Conservation (phyloP, 2,888 invertebrate species). For the Protophormia terraenovae region DNA sequence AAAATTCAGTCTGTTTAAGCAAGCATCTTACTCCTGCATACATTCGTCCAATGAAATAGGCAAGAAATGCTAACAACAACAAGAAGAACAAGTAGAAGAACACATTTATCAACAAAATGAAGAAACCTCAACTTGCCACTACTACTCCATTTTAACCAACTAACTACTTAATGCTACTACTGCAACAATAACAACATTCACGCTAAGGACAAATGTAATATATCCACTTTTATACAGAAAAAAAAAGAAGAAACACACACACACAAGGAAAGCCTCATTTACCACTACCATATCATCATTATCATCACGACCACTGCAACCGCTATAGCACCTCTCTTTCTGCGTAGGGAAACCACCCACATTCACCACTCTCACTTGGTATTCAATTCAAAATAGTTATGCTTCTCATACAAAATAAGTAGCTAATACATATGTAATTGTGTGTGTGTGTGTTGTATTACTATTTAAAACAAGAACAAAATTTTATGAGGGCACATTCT, state of each 20-base stretch:
- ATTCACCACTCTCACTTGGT: not conserved
- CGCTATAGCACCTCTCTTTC: not conserved
- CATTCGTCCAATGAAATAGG: conserved; percentile 22
- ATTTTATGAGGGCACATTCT: too few relatives aligned
- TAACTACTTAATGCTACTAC: conserved; percentile 15
- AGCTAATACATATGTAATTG: too few relatives aligned
- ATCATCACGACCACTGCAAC: conserved; percentile 25
- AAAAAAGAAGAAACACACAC: too few relatives aligned
- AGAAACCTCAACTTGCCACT: conserved; percentile 56
- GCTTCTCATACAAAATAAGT: too few relatives aligned
- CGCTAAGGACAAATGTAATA: conserved; percentile 27
- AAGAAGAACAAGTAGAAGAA: not conserved
- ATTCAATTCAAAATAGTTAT: not conserved
- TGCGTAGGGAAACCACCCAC: not conserved
- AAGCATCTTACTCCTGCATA: not conserved
- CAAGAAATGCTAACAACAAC: not conserved
- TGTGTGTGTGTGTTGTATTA: too few relatives aligned
- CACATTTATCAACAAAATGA: conserved; percentile 58
- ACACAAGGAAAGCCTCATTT: conserved; percentile 47
- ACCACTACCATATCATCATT: conserved; percentile 47
- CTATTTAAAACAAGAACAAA: too few relatives aligned
- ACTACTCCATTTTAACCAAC: conserved; percentile 49
- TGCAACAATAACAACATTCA: conserved; percentile 15
- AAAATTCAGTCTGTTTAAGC: conserved; percentile 18
- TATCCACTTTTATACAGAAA: conserved; percentile 2